A percentile compares a stretch with the other conserved stretches of the same genome.
These are phyloP conservation scores for Aphelinus atriplicis DNA, from an alignment of 1,140 invertebrate species.

Conservation along the genomic window DNA sequence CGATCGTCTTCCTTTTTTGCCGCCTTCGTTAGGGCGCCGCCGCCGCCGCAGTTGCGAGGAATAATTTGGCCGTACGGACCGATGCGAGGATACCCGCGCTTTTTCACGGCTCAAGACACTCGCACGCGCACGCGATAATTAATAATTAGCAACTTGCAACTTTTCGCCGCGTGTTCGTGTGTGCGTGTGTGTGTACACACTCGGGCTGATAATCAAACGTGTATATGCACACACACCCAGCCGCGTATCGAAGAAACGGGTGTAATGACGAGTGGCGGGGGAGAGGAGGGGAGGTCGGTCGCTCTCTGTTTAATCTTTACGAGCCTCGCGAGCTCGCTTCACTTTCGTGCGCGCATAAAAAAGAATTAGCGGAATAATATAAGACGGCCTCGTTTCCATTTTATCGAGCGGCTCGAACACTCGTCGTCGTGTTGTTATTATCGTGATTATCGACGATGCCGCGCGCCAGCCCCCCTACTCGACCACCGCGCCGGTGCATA, in stretches of 20 bases:
- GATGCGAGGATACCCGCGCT: slow-evolving; percentile 13
- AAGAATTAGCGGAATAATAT: slow-evolving; percentile 40
- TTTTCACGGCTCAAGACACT: slow-evolving; percentile 17
- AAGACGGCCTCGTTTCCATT: slow-evolving; percentile 38
- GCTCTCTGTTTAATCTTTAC: slow-evolving; percentile 34
- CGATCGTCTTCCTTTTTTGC: slow-evolving; percentile 39
- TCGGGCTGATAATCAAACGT: too few species aligned
- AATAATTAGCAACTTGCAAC: slow-evolving; percentile 16
- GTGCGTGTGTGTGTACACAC: too few species aligned
- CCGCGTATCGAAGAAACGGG: slow-evolving; percentile 25
- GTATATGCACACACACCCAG: neutral
- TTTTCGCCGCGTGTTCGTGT: too few species aligned
- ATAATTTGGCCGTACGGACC: slow-evolving; percentile 48
- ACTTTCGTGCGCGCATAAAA: slow-evolving; percentile 34
- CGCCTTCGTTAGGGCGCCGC: slow-evolving; percentile 57
- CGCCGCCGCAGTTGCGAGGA: slow-evolving; percentile 54
- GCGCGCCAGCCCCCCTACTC: too few species aligned
- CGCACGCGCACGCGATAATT: slow-evolving; percentile 17
- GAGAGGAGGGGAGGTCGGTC: neutral
- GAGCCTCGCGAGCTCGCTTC: slow-evolving; percentile 22
- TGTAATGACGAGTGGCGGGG: slow-evolving; percentile 10
- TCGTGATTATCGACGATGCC: slow-evolving; percentile 35
- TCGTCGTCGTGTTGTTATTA: slow-evolving; percentile 35
- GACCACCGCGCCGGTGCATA: neutral
- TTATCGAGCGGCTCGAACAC: slow-evolving; percentile 27